phyloP scores from a whole-genome alignment of 1,140 invertebrate genomes.

The Drosophila eugracilis region DNA sequence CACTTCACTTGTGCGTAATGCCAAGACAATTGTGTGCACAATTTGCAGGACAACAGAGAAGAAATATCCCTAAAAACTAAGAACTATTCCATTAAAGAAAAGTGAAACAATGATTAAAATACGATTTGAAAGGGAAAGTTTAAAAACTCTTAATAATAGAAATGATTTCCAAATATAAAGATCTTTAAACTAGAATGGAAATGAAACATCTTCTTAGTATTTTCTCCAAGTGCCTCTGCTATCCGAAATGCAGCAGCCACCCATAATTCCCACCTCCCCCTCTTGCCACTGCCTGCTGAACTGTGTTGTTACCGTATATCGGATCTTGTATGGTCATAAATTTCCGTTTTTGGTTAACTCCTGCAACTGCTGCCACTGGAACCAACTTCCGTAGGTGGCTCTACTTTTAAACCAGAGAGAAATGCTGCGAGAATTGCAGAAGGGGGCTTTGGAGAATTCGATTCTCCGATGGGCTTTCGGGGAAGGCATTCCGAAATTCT shows the following conservation, averaged over 20 bases:
- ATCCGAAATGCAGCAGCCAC: slow-evolving; percentile 1
- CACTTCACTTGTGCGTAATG: slow-evolving; percentile 46
- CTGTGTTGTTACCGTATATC: slow-evolving; percentile 41
- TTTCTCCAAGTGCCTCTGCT: not conserved
- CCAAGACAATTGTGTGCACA: slow-evolving; percentile 61
- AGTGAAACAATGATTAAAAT: too few relatives aligned
- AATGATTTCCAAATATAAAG: too few relatives aligned
- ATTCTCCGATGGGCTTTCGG: slow-evolving; percentile 19
- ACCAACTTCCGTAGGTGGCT: slow-evolving; percentile 23
- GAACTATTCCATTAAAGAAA: not conserved
- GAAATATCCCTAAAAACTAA: not conserved
- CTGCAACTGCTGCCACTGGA: slow-evolving; percentile 23
- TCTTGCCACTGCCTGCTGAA: not conserved
- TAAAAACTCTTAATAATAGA: too few relatives aligned
- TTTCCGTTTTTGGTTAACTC: slow-evolving; percentile 68
- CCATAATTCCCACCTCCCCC: not conserved
- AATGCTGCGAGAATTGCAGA: slow-evolving; percentile 1
- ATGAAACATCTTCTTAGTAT: not conserved
- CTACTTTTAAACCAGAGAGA: not conserved
- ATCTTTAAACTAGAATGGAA: too few relatives aligned
- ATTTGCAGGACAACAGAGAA: slow-evolving; percentile 23
- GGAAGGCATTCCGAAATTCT: slow-evolving; percentile 25
- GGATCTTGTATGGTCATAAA: slow-evolving; percentile 59
- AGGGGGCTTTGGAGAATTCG: slow-evolving; percentile 24
- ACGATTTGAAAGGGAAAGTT: too few relatives aligned